These are phyloP conservation scores for Sebastes kiyomatsui DNA, from an alignment of 2,797 vertebrate genomes.

Conservation along the genomic window DNA sequence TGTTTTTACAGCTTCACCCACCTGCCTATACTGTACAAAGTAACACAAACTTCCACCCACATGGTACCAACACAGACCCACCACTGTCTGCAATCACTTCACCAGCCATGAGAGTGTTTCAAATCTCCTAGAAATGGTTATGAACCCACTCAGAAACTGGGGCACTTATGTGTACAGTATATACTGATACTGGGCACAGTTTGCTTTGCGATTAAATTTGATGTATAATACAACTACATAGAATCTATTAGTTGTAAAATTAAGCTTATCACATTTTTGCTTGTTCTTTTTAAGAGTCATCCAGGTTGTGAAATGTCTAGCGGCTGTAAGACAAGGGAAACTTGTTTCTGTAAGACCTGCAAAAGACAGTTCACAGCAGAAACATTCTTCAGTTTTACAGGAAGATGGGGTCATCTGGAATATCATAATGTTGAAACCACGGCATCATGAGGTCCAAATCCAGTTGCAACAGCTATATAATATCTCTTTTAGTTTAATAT, in stretches of 20 bases:
- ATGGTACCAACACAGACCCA: slow-evolving; percentile 14
- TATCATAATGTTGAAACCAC: no score
- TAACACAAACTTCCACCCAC: slow-evolving; percentile 34
- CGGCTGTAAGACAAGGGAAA: background rate
- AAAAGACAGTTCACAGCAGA: background rate
- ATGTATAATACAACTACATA: background rate
- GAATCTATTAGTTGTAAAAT: background rate
- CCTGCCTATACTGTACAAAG: slow-evolving; percentile 5
- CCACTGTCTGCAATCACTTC: slow-evolving; percentile 18
- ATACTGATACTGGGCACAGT: background rate
- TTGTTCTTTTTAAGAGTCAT: background rate
- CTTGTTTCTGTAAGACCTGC: background rate
- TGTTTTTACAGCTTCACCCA: slow-evolving; percentile 35
- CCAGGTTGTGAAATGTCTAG: background rate
- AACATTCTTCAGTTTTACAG: background rate
- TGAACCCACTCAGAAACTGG: background rate
- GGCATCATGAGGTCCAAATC: background rate
- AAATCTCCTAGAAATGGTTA: background rate
- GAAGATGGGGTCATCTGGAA: background rate
- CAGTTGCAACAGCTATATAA: background rate
- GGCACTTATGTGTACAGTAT: background rate
- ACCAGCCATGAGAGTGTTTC: background rate
- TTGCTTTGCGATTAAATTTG: background rate
- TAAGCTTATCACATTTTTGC: background rate
- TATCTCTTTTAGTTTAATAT: background rate